Percentiles rank a stretch among this genome's conserved stretches.
phyloP scores from a whole-genome alignment of 2,797 vertebrate genomes.

The Saguinus oedipus region DNA sequence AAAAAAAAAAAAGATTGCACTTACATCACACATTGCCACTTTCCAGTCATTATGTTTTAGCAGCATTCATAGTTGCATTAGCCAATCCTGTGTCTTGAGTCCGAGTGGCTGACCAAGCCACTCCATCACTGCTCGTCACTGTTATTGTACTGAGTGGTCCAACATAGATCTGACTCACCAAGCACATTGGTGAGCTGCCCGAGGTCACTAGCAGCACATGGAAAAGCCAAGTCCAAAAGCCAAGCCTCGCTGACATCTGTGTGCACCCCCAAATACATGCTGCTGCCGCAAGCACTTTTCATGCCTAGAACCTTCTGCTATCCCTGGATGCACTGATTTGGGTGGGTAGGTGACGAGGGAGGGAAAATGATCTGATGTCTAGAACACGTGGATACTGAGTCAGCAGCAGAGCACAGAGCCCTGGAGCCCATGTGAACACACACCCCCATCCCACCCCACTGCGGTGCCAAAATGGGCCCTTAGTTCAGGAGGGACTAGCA shows the following conservation, averaged over 20 bases:
- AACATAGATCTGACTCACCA: neutral
- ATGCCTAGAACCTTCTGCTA: accelerated
- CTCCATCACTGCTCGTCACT: accelerated
- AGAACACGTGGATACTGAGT: accelerated
- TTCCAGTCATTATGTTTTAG: accelerated
- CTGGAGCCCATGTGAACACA: accelerated
- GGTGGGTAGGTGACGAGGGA: no score
- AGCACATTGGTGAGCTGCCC: no score
- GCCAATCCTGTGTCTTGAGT: neutral
- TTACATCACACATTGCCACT: accelerated
- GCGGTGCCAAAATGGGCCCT: accelerated
- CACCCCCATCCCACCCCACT: accelerated
- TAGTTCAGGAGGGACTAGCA: accelerated
- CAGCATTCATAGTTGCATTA: accelerated
- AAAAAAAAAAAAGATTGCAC: no score
- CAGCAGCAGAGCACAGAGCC: neutral
- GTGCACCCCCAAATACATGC: accelerated
- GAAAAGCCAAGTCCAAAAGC: neutral
- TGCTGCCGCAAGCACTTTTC: accelerated
- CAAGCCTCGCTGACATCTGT: neutral
- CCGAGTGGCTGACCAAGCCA: neutral
- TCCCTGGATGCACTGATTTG: neutral
- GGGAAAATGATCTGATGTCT: neutral
- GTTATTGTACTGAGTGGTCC: no score
- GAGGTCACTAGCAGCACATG: accelerated